Base-by-base conservation (phyloP, 2,888 invertebrate species). In the Autographa gamma region DNA sequence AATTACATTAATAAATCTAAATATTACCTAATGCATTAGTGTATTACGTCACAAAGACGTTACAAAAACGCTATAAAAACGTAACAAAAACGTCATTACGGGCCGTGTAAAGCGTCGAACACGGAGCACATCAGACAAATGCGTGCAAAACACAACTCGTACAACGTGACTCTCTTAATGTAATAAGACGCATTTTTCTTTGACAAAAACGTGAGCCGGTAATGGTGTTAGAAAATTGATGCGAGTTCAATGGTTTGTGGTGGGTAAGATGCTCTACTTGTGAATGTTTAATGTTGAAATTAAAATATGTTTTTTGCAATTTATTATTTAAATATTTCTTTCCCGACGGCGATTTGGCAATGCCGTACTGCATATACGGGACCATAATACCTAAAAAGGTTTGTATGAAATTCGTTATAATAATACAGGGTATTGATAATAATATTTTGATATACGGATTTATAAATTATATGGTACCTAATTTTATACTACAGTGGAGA, bases 151-250 rank as follows among this genome's bases (percentile, higher is more conserved):
- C 81, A 82, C 69, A 41, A 85, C 89, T 82, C 84, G 48, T 82
- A 84, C 88, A 85, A 81, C 79, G 86, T 80, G 85, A 79, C 85
- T 83, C 71, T 77, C 65, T 83, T 94, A 94, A 94, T 94, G 93
- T 92, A 93, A 94, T 95, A 94, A 95, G 93, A 91, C 86, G 88
- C 89, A 94, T 95, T 95, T 95, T 95, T 94, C 93, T 91, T 88
- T 88, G 86, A 91, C 93, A 94, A 94, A 93, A 93, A 94, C 90
- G 80, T 86, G 84, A 84, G 83, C 84, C 71, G 74, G 92, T 86
- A 84, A 87, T 87, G 86, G 80, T 73, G 80, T 92, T 92, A 93
- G 94, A 94, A 93, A 94, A 90, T 86, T 84, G 82, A 86, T 86
- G 88, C 83, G 85, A 85, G 86, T 79, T 85, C 80, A 77, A 77